Conservation (phyloP, 2,113 vertebrate genomes). For the Coracopsis vasa region DNA sequence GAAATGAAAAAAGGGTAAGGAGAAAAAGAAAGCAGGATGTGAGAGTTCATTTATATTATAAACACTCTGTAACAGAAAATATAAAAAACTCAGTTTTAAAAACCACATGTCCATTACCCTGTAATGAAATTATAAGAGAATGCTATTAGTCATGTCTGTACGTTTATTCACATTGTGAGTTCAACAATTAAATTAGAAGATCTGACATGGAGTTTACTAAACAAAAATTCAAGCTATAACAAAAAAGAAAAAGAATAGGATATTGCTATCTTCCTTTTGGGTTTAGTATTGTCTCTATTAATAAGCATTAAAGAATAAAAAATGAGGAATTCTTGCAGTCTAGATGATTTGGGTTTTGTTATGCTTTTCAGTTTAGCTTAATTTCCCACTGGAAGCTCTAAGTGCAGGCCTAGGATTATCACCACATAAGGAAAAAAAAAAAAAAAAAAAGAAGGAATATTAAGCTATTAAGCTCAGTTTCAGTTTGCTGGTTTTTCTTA, state of each 20-base stretch:
- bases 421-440: neutral
- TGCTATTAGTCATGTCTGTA: constrained; percentile 32
- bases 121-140: constrained; percentile 40
- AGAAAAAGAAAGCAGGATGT: constrained; percentile 11
- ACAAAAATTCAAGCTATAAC: neutral
- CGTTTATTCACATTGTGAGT: constrained; percentile 25
- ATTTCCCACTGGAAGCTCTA: constrained; percentile 61
- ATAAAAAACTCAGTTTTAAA: neutral
- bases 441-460: neutral
- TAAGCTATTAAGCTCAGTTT: neutral
- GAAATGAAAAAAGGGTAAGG: neutral
- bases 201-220: constrained; percentile 47
- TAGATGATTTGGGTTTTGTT: constrained; percentile 43
- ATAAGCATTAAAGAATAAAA: constrained; percentile 53
- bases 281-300: constrained; percentile 61
- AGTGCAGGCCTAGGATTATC: constrained; percentile 27
- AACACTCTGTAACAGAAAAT: neutral
- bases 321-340: constrained; percentile 28
- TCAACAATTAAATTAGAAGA: constrained; percentile 55
- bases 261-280: constrained; percentile 21
- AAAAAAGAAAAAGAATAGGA: neutral
- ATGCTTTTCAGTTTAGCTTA: constrained; percentile 62
- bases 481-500: neutral
- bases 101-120: neutral
- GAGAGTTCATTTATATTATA: constrained; percentile 23